A percentile compares a stretch with the other conserved stretches of the same genome.
Evolutionary conservation across 2,888 invertebrate species (phyloP).

Genomic region (Tipula helvola): DNA sequence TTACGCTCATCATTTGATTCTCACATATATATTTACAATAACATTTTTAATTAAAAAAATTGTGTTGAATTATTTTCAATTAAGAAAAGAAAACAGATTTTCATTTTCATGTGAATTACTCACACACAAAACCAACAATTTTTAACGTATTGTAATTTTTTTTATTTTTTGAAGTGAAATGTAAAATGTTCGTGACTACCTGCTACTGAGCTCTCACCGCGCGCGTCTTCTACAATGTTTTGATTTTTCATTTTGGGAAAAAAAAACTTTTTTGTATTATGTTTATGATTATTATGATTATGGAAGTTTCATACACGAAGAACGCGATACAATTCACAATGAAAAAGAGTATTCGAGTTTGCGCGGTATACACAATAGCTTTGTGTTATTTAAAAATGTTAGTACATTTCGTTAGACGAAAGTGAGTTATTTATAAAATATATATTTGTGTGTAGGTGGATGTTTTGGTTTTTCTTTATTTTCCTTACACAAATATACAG

Average conservation of each 20-base stretch:
- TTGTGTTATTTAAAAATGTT: neutral
- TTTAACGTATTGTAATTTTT: neutral
- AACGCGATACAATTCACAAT: neutral
- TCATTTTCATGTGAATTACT: neutral
- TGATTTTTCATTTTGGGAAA: neutral
- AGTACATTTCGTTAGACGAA: neutral
- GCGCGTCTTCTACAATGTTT: neutral
- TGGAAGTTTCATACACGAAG: neutral
- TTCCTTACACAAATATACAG: neutral
- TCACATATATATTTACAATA: neutral
- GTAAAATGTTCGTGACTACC: neutral
- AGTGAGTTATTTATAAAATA: neutral
- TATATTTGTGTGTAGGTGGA: neutral
- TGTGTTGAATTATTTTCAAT: neutral
- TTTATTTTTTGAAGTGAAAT: neutral
- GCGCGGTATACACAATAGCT: neutral
- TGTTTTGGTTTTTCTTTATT: neutral
- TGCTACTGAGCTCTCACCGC: neutral
- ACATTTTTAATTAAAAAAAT: neutral
- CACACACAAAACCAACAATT: neutral
- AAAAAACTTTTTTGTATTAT: neutral
- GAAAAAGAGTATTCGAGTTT: neutral
- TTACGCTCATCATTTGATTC: neutral
- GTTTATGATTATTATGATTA: neutral
- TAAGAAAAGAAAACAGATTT: neutral